phyloP scores from a whole-genome alignment of 2,888 invertebrate species.

The Sinodicranocentrus sp. region DNA sequence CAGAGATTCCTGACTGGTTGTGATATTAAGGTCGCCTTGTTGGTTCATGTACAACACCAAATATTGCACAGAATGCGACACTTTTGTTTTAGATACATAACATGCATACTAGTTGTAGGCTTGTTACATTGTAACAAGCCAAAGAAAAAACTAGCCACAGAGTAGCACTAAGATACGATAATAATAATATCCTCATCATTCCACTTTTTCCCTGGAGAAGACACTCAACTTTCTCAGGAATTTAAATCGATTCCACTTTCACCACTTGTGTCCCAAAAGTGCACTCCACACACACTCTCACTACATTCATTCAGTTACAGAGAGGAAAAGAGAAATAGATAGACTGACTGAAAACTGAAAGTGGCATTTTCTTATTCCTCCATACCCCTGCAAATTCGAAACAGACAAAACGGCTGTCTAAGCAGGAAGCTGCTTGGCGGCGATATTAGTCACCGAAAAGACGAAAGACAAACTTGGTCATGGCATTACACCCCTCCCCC shows the following conservation, averaged over 20 bases:
- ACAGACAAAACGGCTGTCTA: too few species aligned
- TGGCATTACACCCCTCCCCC: not conserved
- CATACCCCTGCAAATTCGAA: too few species aligned
- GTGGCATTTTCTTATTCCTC: too few species aligned
- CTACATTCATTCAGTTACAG: not conserved
- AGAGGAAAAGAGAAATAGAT: not conserved
- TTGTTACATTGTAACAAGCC: constrained; percentile 24
- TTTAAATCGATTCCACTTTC: constrained; percentile 65
- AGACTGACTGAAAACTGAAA: constrained; percentile 40
- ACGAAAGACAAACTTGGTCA: constrained; percentile 4
- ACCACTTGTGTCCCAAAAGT: constrained; percentile 48
- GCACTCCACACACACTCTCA: not conserved
- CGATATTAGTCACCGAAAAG: not conserved
- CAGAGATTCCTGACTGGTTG: constrained; percentile 12
- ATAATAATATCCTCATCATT: constrained; percentile 62
- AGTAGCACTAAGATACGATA: constrained; percentile 28
- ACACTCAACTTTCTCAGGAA: constrained; percentile 59
- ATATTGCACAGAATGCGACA: too few species aligned
- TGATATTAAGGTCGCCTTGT: too few species aligned
- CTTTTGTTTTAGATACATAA: too few species aligned
- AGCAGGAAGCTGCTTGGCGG: not conserved
- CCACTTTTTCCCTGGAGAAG: constrained; percentile 51
- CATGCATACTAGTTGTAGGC: too few species aligned
- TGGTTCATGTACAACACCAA: too few species aligned
- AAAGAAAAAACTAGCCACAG: not conserved